phyloP scores from a whole-genome alignment of 1,140 invertebrate genomes.

The Drosophila ohnishii region DNA sequence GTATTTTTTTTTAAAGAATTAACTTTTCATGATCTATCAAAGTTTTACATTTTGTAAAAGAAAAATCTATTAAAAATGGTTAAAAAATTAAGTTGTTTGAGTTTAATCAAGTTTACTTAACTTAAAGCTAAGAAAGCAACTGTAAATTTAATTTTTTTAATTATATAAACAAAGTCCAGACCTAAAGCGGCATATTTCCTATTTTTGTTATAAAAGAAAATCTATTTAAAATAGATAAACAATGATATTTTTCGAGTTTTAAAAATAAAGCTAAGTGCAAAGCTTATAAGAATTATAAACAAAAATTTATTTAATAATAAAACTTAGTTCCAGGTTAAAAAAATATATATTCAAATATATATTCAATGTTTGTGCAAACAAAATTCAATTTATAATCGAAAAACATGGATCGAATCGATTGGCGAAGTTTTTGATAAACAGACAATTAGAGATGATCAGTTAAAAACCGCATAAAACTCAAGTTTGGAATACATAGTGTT shows the following conservation, averaged over 20 bases:
- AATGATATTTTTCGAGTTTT: background rate
- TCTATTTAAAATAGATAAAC: background rate
- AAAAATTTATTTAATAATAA: background rate
- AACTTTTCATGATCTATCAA: too few relatives aligned
- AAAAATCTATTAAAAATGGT: background rate
- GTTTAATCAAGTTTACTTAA: background rate
- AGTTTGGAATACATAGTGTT: background rate
- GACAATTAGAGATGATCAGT: background rate
- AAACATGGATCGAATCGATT: too few relatives aligned
- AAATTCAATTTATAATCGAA: too few relatives aligned
- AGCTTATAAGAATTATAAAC: background rate
- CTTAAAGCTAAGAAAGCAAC: background rate
- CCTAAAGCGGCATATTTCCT: background rate
- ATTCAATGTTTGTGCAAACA: background rate
- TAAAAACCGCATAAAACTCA: background rate
- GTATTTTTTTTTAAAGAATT: background rate
- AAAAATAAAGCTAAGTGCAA: background rate
- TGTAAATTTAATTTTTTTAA: background rate
- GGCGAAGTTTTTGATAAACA: too few relatives aligned
- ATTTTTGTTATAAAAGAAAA: background rate
- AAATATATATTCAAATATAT: background rate
- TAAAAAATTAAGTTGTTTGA: too few relatives aligned
- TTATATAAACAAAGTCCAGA: too few relatives aligned
- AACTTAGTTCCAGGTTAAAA: too few relatives aligned
- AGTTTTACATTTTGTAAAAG: background rate